phyloP scores from a whole-genome alignment of 2,888 invertebrate species.

The Selenia dentaria region DNA sequence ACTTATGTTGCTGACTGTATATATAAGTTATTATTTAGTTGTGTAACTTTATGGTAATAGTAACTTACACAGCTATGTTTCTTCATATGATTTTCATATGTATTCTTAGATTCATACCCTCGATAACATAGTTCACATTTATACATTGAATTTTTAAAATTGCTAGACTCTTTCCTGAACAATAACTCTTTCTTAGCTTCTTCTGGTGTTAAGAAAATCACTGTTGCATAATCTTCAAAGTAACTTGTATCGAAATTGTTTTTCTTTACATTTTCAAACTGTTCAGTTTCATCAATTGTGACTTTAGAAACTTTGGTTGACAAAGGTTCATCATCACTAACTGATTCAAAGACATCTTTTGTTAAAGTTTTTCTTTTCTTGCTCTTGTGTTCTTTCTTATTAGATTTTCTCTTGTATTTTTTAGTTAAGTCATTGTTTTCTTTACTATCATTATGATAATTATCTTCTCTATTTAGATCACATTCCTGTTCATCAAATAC shows the following conservation, averaged over 20 bases:
- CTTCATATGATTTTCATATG: constrained; percentile 51
- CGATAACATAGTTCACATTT: constrained; percentile 52
- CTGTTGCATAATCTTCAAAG: constrained; percentile 46
- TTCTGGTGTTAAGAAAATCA: constrained; percentile 42
- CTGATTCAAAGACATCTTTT: constrained; percentile 9
- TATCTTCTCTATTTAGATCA: not conserved
- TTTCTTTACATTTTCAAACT: constrained; percentile 2
- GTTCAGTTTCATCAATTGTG: constrained; percentile 8
- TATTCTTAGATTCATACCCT: constrained; percentile 42
- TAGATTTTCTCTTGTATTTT: constrained; percentile 7
- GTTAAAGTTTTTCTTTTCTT: constrained; percentile 4
- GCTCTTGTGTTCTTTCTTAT: constrained; percentile 1
- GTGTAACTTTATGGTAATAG: too few relatives aligned
- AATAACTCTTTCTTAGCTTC: constrained; percentile 48
- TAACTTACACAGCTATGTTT: constrained; percentile 47
- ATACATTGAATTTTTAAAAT: constrained; percentile 44
- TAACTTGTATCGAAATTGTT: constrained; percentile 28
- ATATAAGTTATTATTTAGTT: too few relatives aligned
- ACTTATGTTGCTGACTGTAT: too few relatives aligned
- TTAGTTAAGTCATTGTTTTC: constrained; percentile 1
- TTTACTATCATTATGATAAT: not conserved
- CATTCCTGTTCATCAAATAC: not conserved
- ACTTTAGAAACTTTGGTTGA: constrained; percentile 28
- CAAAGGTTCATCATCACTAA: constrained; percentile 45
- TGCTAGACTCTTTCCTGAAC: constrained; percentile 47